Evolutionary conservation across 2,113 vertebrate species (phyloP), one percentile per base, ranked within the genome.

Genomic region (Amia ocellicauda): DNA sequence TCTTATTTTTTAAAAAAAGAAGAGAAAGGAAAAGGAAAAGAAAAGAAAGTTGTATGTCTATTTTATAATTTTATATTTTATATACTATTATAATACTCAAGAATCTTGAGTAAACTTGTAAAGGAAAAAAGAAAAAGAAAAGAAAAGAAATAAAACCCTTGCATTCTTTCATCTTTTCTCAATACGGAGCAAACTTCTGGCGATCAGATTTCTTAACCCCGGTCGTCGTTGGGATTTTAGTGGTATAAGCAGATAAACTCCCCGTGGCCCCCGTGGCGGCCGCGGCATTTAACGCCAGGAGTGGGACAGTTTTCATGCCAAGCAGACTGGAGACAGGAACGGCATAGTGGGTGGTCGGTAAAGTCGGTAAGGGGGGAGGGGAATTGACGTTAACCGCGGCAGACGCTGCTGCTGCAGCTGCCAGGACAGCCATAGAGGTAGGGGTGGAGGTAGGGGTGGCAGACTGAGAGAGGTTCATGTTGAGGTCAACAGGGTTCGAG

Each of bases 151-250:
- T 54, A 64, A n/a, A 63, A 63, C 77, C 63, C 77, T 53, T 77
- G 74, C 74, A 73, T 73, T 59, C 71, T 81, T 76, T 78, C 81
- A 78, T 81, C 72, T 72, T 72, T 85, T 83, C 41, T 89, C 88
- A 96, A 87, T 96, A 96, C 64, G 94, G 94, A 85, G 93, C 89
- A 85, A 94, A 95, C 88, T 95, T 95, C 87, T 95, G 93, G 63
- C 93, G 87, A 59, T 95, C 94, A 36, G 92, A 92, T 83, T 95
- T 96, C 89, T 94, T 95, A 74, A 90, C 63, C 65, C 85, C 82
- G 26, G 88, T 83, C 67, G 86, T 76, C 64, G 83, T 86, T 67
- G 88, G 66, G 82, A 95, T 91, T 91, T 96, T 96, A 80, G 91
- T 61, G 27, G 90, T 87, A 78, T 93, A 95, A 80, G 89, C 84